A percentile compares a stretch with the other conserved stretches of the same genome.
Evolutionary conservation across 2,113 vertebrate species (phyloP).

Genomic region (Tachysurus fulvidraco): DNA sequence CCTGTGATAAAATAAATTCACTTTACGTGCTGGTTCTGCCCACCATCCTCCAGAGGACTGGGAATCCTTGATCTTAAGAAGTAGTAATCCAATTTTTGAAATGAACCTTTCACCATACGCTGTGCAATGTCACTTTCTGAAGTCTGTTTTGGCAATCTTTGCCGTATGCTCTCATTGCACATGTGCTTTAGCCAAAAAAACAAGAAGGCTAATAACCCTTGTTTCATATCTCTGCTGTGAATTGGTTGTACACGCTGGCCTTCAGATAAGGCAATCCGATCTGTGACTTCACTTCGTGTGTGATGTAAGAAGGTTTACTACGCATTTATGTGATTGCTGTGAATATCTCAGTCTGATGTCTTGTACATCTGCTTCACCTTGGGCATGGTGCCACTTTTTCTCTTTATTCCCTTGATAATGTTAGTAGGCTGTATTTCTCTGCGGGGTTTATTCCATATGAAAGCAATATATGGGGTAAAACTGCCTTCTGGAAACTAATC

Average conservation of each 20-base stretch:
- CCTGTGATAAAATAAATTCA: not conserved
- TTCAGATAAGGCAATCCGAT: constrained; percentile 40
- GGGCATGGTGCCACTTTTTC: constrained; percentile 20
- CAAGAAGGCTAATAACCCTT: constrained; percentile 35
- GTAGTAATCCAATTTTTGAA: constrained; percentile 74
- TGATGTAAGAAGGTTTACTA: constrained; percentile 14
- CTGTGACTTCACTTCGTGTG: constrained; percentile 19
- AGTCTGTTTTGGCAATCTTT: constrained; percentile 64
- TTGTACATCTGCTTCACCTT: constrained; percentile 8
- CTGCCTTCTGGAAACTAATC: constrained; percentile 6
- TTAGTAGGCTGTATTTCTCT: constrained; percentile 9
- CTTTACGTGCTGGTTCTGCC: constrained; percentile 29
- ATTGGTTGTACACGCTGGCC: constrained; percentile 27
- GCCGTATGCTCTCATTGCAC: constrained; percentile 1
- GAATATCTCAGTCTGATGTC: constrained; percentile 2
- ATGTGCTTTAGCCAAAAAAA: constrained; percentile 22
- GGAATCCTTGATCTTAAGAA: constrained; percentile 67
- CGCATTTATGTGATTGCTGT: not conserved
- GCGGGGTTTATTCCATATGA: not conserved
- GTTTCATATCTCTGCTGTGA: constrained; percentile 39
- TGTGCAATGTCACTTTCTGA: constrained; percentile 74
- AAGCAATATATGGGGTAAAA: not conserved
- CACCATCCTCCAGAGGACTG: constrained; percentile 51
- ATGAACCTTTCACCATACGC: constrained; percentile 75
- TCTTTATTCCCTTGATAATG: constrained; percentile 15